Evolutionary conservation across 2,113 vertebrate species (phyloP), one percentile per base, ranked within the genome.

Genomic region (Ciconia boyciana): DNA sequence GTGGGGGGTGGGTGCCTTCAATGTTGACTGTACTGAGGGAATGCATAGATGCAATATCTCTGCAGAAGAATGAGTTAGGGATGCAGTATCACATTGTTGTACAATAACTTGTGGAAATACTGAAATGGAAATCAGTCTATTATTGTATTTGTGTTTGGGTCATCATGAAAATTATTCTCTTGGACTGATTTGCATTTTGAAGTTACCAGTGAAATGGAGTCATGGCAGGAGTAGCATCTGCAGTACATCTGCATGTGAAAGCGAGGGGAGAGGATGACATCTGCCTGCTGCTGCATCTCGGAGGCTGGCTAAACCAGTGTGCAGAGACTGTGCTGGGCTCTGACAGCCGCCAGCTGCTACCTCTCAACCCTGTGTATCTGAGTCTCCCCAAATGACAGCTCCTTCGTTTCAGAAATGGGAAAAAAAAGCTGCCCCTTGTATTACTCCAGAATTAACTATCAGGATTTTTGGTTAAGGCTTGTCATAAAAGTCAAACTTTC

Each of bases 241-340:
- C 39, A 16, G 51, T 24, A 36, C 46, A 49, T 8, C 0, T 1
- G 25, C 1, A 0, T 0, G 0, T 54, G 64, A 39, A 52, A 13
- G 25, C 0, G 0, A 46, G 49, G 31, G 46, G 51, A 79, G 46
- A 36, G 72, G 68, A 20, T 64, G 66, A 41, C 54, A 20, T n/a
- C 84, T 54, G 2, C 17, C 57, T 79, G 69, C 34, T 31, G 55
- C 54, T 62, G 22, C 7, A 1, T 58, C 39, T 29, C 22, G 29
- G 65, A 51, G 52, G 22, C 41, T 34, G 84, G 57, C 72, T 77
- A 49, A 68, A 39, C 24, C 57, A 26, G 28, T 3, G 32, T n/a
- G 39, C 84, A 39, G 68, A 69, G 51, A 21, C 68, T 21, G 29
- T 5, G 11, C 43, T 26, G 46, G 62, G 65, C 60, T 82, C 49